Evolutionary conservation across 2,113 vertebrate species (phyloP), one percentile per base, ranked within the genome.

Genomic region (Cettia cetti): DNA sequence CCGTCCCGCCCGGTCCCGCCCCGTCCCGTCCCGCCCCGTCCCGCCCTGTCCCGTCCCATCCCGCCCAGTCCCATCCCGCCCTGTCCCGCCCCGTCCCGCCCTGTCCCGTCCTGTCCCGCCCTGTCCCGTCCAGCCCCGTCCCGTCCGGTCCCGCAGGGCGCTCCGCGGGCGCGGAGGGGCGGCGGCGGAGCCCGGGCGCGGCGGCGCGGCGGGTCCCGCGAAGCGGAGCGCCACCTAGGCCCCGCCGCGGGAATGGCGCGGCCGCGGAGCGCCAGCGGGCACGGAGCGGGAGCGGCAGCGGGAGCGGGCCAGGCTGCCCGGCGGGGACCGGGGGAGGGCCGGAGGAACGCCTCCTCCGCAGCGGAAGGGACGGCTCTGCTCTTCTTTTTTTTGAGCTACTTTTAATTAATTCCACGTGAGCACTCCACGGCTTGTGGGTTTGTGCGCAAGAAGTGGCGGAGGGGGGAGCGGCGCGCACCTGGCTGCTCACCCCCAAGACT

Each of bases 171-270:
- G 45, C 53, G 53, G 17, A 31, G 30, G 53, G 53, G 30, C 52
- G 12, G 39, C 56, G 42, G 42, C 42, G 15, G 42, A 16, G 42
- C 39, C 10, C 9, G 39, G 39, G 39, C 10, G 39, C 39, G 39
- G 39, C 12, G 39, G 39, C 39, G 39, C 39, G 39, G 39, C 39
- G 39, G 39, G 10, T 40, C 39, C 39, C 39, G 39, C 39, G 39
- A 98, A 97, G 93, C 97, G 97, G 97, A 99, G 99, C 99, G 99
- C 99, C 99, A 99, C 98, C 99, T 99, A 99, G 99, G 98, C 98
- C 98, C 98, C 98, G 98, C 98, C 82, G 78, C 93, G 96, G 98
- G 98, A 99, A 98, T 15, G 27, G 83, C 24, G 75, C 39, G 39
- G 39, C 39, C 39, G 39, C 39, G 42, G 42, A 44, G 42, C 42